A percentile compares a stretch with the other conserved stretches of the same genome.
Evolutionary conservation across 2,888 invertebrate genomes (phyloP).

Genomic region (Napeogenes sylphis): DNA sequence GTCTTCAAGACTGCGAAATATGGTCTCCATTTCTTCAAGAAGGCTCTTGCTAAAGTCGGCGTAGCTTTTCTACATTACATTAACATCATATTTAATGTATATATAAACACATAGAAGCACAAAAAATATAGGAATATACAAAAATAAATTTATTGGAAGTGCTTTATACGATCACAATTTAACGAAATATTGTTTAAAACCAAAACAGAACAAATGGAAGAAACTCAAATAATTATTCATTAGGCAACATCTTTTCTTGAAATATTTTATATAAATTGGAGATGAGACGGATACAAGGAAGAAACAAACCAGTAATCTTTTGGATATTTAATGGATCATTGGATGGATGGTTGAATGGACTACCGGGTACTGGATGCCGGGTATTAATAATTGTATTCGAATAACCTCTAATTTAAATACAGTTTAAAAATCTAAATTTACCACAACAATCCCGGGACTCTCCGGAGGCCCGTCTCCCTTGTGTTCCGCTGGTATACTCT

Average conservation of each 20-base stretch:
- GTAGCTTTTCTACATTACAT: slow-evolving; percentile 50
- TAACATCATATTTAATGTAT: background rate
- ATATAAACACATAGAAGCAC: background rate
- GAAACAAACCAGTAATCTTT: too few species aligned
- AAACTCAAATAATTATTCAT: too few species aligned
- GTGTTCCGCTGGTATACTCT: slow-evolving; percentile 45
- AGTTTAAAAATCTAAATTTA: slow-evolving; percentile 32
- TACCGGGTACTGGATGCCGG: too few species aligned
- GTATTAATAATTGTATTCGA: too few species aligned
- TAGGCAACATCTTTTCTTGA: too few species aligned
- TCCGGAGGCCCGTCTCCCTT: slow-evolving; percentile 44
- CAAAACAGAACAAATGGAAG: background rate
- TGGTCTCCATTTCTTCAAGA: slow-evolving; percentile 92
- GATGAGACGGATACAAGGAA: too few species aligned
- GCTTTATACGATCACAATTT: too few species aligned
- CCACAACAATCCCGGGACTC: slow-evolving; percentile 45
- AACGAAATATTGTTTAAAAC: too few species aligned
- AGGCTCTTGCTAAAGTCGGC: slow-evolving; percentile 91
- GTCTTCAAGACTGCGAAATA: slow-evolving; percentile 82
- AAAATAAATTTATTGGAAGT: background rate
- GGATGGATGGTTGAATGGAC: too few species aligned
- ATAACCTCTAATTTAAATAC: background rate
- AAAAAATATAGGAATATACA: background rate
- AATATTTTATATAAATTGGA: too few species aligned
- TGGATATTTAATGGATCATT: too few species aligned